A percentile compares a stretch with the other conserved stretches of the same genome.
Conservation (phyloP, 2,113 vertebrate species). For the Atherinomorus stipes region DNA sequence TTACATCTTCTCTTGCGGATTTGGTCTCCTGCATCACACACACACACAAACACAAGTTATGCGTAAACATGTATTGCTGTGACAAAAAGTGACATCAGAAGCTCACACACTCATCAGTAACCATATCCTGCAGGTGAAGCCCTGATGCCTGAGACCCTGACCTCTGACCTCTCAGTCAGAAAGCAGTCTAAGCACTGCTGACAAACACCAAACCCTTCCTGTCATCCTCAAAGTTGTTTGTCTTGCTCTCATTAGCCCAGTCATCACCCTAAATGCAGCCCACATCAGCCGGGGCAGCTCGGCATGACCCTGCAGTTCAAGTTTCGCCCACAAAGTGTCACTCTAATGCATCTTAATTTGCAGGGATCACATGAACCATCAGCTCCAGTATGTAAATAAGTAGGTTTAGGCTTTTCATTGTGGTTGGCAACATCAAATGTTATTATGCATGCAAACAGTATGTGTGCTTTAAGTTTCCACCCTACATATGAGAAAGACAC, state of each 20-base stretch:
- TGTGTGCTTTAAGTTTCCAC: no score
- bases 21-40: constrained; percentile 83
- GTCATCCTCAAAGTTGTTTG: constrained; percentile 30
- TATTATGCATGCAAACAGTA: no score
- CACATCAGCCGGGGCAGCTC: constrained; percentile 33
- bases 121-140: constrained; percentile 9
- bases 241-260: constrained; percentile 31
- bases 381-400: neutral
- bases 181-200: neutral
- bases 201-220: constrained; percentile 11
- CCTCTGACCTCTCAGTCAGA: constrained; percentile 38
- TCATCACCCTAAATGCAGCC: constrained; percentile 47
- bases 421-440: no score
- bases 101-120: constrained; percentile 14
- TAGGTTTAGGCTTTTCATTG: neutral
- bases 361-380: neutral
- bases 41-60: constrained; percentile 34
- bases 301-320: constrained; percentile 2
- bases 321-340: constrained; percentile 57
- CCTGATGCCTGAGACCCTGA: neutral
- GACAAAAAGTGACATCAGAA: constrained; percentile 11
- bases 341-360: no score
- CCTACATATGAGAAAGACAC: no score
- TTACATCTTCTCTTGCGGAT: constrained; percentile 93
- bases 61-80: constrained; percentile 1